These are phyloP conservation scores for Ptychoptera contaminata DNA, from an alignment of 2,888 invertebrate genomes.

Conservation along the genomic window DNA sequence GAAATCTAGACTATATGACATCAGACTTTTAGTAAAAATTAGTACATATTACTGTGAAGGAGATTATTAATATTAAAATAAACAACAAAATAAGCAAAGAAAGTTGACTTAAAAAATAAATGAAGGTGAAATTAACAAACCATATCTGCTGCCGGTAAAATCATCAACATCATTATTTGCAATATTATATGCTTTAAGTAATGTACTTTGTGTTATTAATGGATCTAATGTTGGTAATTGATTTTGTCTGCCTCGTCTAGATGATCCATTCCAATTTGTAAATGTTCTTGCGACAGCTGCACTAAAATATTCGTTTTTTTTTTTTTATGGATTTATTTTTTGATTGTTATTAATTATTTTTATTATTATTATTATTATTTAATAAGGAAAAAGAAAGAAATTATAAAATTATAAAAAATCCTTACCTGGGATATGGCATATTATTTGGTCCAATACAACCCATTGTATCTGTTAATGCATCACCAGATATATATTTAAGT, in stretches of 20 bases:
- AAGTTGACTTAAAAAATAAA: too few species aligned
- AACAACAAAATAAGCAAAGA: too few species aligned
- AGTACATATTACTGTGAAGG: too few species aligned
- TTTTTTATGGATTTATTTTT: neutral
- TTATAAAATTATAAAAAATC: conserved; percentile 11
- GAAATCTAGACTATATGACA: too few species aligned
- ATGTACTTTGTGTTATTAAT: conserved; percentile 51
- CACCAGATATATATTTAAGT: conserved; percentile 76
- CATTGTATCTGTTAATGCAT: conserved; percentile 59
- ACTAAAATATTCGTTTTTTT: conserved; percentile 30
- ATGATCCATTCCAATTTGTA: conserved; percentile 49
- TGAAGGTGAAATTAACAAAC: conserved; percentile 20
- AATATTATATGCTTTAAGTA: conserved; percentile 42
- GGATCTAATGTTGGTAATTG: conserved; percentile 52
- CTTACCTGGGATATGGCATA: conserved; percentile 69
- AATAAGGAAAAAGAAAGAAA: neutral
- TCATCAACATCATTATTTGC: conserved; percentile 35
- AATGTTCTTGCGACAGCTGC: conserved; percentile 60
- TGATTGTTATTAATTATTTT: neutral
- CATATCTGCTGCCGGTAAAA: conserved; percentile 27
- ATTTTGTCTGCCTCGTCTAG: conserved; percentile 49
- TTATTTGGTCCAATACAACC: conserved; percentile 75
- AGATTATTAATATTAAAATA: too few species aligned
- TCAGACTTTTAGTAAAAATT: too few species aligned
- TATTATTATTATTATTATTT: too few species aligned